phyloP scores from a whole-genome alignment of 2,113 vertebrate species.

The Brachyistius frenatus region DNA sequence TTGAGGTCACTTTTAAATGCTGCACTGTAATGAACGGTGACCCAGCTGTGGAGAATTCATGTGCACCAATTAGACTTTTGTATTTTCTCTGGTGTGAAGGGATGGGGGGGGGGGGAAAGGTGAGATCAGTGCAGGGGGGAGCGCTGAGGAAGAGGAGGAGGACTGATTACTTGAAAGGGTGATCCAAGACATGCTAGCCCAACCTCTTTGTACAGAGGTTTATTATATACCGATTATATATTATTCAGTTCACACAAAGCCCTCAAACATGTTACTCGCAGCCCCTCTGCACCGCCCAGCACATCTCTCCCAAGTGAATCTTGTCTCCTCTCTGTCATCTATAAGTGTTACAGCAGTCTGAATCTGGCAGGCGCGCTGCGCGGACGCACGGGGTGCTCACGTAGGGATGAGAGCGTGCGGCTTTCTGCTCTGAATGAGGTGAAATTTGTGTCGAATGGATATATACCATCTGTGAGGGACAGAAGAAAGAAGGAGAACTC shows the following conservation, averaged over 20 bases:
- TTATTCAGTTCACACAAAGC: constrained; percentile 26
- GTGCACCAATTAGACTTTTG: background rate
- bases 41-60: background rate
- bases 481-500: background rate
- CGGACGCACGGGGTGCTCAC: constrained; percentile 22
- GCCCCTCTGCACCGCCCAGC: constrained; percentile 30
- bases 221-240: background rate
- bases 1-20: too few relatives aligned
- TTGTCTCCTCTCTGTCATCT: constrained; percentile 36
- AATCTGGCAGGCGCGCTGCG: constrained; percentile 13
- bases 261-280: background rate
- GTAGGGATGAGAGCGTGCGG: background rate
- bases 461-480: background rate
- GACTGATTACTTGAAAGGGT: background rate
- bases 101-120: background rate
- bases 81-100: background rate
- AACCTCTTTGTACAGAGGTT: background rate
- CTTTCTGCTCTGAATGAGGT: constrained; percentile 12
- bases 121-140: background rate
- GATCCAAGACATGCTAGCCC: background rate
- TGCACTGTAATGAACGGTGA: background rate
- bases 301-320: constrained; percentile 19
- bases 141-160: background rate
- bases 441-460: constrained; percentile 36
- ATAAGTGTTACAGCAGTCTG: constrained; percentile 29